phyloP scores from a whole-genome alignment of 2,888 invertebrate genomes.

The Phania funesta region DNA sequence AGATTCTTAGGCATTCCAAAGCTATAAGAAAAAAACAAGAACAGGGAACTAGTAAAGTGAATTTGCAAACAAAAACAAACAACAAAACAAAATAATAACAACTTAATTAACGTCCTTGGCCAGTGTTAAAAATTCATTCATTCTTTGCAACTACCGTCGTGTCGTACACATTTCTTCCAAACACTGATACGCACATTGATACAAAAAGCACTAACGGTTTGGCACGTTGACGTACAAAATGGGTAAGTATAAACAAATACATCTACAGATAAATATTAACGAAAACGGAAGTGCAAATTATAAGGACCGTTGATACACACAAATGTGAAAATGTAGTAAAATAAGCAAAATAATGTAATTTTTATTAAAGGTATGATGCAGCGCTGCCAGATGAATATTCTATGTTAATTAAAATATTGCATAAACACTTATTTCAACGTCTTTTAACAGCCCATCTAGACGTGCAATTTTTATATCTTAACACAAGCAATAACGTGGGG shows the following conservation, averaged over 20 bases:
- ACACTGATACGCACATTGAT: background rate
- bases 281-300: conserved; percentile 26
- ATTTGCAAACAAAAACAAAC: conserved; percentile 58
- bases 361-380: background rate
- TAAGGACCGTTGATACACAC: too few relatives aligned
- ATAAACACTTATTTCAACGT: too few relatives aligned
- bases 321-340: background rate
- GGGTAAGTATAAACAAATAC: conserved; percentile 48
- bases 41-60: conserved; percentile 25
- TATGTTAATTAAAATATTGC: background rate
- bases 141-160: conserved; percentile 1
- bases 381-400: background rate
- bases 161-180: background rate
- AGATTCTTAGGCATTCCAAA: background rate
- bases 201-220: background rate
- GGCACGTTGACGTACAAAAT: conserved; percentile 46
- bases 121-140: conserved; percentile 58
- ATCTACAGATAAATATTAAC: background rate
- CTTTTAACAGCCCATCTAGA: too few relatives aligned
- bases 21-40: conserved; percentile 17
- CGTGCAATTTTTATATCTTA: too few relatives aligned
- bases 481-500: too few relatives aligned
- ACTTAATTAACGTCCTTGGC: conserved; percentile 56
- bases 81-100: conserved; percentile 35
- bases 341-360: background rate